Evolutionary conservation across 2,113 vertebrate species (phyloP).

Genomic region (Dermatemys mawii): DNA sequence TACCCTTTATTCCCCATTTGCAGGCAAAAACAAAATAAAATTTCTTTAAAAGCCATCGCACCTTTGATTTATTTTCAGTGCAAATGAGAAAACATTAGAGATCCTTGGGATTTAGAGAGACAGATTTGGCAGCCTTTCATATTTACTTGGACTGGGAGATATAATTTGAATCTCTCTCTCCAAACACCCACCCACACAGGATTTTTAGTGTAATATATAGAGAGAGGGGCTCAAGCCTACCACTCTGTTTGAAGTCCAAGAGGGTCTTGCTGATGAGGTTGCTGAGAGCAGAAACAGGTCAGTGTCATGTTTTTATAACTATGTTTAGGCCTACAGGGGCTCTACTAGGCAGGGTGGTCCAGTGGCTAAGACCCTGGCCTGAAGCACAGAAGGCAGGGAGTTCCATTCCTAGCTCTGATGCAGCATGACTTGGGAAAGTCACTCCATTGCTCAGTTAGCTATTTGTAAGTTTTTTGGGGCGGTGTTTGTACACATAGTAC

Average conservation of each 20-base stretch:
- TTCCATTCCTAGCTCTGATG: neutral
- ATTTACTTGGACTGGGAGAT: neutral
- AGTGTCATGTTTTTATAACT: neutral
- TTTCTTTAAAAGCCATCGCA: neutral
- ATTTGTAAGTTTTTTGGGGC: neutral
- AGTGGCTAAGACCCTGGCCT: neutral
- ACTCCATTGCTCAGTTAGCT: neutral
- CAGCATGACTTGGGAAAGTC: neutral
- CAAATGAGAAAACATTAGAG: neutral
- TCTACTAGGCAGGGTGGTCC: neutral
- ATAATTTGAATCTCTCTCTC: neutral
- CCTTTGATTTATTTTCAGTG: neutral
- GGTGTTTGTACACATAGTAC: neutral
- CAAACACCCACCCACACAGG: neutral
- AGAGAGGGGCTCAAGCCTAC: neutral
- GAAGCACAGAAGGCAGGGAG: no score
- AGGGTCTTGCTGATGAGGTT: neutral
- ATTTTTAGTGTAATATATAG: neutral
- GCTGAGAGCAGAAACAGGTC: neutral
- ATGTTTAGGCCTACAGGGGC: neutral
- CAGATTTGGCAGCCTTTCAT: neutral
- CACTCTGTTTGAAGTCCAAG: neutral
- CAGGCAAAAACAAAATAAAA: neutral
- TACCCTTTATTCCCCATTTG: neutral
- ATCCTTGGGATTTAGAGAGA: neutral